These are phyloP conservation scores for Oxygymnocypris stewartii DNA, from an alignment of 2,113 vertebrate species.

Conservation along the genomic window DNA sequence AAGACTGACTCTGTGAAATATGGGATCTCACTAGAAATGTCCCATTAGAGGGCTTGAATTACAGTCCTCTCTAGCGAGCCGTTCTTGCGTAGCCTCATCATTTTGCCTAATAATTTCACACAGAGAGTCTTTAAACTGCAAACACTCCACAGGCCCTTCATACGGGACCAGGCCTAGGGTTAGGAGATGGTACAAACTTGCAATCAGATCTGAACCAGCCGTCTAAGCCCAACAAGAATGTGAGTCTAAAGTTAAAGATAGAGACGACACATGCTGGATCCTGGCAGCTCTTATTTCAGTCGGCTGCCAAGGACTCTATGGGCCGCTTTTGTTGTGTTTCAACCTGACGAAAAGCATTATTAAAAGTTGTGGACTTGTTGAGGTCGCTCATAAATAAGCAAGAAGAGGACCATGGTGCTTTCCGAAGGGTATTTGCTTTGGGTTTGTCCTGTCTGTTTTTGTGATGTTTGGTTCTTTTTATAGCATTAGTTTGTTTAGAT, in stretches of 20 bases:
- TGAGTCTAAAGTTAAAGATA: conserved; percentile 98
- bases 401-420: conserved; percentile 73
- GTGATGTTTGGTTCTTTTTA: conserved; percentile 17
- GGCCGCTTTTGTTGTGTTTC: conserved; percentile 66
- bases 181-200: conserved; percentile 63
- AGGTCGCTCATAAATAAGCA: conserved; percentile 48
- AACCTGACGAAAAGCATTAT: conserved; percentile 28
- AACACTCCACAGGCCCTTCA: conserved; percentile 15
- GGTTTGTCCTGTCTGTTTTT: background rate
- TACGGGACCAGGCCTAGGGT: conserved; percentile 57
- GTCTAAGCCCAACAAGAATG: conserved; percentile 89
- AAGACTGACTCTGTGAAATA: conserved; percentile 32
- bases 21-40: conserved; percentile 32
- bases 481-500: background rate
- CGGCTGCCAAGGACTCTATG: conserved; percentile 61
- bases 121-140: conserved; percentile 43
- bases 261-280: conserved; percentile 78
- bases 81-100: conserved; percentile 23
- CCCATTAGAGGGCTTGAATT: conserved; percentile 44
- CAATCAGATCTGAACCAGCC: conserved; percentile 81
- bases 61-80: conserved; percentile 17
- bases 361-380: conserved; percentile 46
- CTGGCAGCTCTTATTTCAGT: conserved; percentile 81
- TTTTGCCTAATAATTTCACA: conserved; percentile 38
- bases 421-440: conserved; percentile 79